Evolutionary conservation across 2,888 invertebrate species (phyloP).

Genomic region (Sussaba pulchella): DNA sequence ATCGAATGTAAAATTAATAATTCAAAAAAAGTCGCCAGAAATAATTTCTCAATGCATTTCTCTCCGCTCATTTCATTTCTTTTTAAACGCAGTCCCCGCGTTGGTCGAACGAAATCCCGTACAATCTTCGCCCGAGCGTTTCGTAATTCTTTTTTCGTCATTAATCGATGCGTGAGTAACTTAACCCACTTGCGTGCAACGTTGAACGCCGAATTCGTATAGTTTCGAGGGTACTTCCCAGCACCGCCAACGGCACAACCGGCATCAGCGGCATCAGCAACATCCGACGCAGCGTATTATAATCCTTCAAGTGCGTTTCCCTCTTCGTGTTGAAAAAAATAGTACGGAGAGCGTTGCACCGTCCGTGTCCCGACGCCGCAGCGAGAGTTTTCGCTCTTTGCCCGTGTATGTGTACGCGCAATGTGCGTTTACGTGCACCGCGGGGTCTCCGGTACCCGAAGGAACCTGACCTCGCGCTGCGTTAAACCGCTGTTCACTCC

Average conservation of each 20-base stretch:
- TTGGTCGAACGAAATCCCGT: not conserved
- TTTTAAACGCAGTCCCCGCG: not conserved
- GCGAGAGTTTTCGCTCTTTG: too few relatives aligned
- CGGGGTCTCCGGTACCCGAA: slow-evolving; percentile 68
- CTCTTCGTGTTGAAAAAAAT: not conserved
- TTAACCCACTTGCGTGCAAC: slow-evolving; percentile 74
- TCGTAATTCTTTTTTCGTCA: not conserved
- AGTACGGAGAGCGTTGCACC: slow-evolving; percentile 18
- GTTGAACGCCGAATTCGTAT: slow-evolving; percentile 71
- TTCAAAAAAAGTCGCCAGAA: not conserved
- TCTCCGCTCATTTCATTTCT: too few relatives aligned
- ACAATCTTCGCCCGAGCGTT: not conserved
- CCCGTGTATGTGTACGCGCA: too few relatives aligned
- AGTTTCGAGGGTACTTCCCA: slow-evolving; percentile 19
- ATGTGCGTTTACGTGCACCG: too few relatives aligned
- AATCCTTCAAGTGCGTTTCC: slow-evolving; percentile 15
- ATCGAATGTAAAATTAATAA: too few relatives aligned
- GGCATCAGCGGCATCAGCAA: slow-evolving; percentile 20
- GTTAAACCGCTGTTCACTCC: slow-evolving; percentile 47
- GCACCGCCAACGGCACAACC: slow-evolving; percentile 1
- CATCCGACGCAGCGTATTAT: slow-evolving; percentile 19
- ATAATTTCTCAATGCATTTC: too few relatives aligned
- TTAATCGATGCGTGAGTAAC: slow-evolving; percentile 66
- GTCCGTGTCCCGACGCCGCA: too few relatives aligned
- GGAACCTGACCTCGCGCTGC: slow-evolving; percentile 68